These are phyloP conservation scores for Bradynema listronoti DNA, from an alignment of 1,140 invertebrate species.

Conservation along the genomic window DNA sequence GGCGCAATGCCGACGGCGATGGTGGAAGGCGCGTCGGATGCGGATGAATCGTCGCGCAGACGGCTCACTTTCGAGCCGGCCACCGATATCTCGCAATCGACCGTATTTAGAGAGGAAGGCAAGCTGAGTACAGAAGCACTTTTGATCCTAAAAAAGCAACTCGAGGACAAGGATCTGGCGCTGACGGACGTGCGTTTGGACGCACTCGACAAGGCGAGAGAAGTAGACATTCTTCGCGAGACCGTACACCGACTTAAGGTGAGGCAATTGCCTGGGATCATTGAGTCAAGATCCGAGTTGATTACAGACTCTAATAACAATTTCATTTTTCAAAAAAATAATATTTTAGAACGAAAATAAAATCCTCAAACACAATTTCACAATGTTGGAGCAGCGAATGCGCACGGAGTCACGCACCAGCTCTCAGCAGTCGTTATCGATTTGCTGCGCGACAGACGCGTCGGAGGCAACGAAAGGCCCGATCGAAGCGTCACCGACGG, in stretches of 20 bases:
- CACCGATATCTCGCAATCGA: not conserved
- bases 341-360: constrained; percentile 46
- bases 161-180: constrained; percentile 89
- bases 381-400: constrained; percentile 31
- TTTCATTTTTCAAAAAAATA: not conserved
- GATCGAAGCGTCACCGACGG: not conserved
- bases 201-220: constrained; percentile 88
- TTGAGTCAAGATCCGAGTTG: not conserved
- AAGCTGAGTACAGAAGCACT: not conserved
- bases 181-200: constrained; percentile 89
- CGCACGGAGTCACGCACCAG: constrained; percentile 31
- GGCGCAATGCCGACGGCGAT: not conserved
- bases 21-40: constrained; percentile 7
- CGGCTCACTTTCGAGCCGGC: not conserved
- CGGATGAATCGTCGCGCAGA: constrained; percentile 9
- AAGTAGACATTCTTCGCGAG: constrained; percentile 88
- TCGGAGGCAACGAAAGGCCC: not conserved
- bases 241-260: constrained; percentile 91
- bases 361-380: constrained; percentile 39
- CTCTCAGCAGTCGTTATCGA: constrained; percentile 39
- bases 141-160: constrained; percentile 73
- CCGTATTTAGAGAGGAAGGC: not conserved
- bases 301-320: not conserved
- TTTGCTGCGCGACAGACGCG: constrained; percentile 32
- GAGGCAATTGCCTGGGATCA: constrained; percentile 34